These are phyloP conservation scores for Sigmodon hispidus DNA, from an alignment of 2,113 vertebrate genomes.

Conservation along the genomic window DNA sequence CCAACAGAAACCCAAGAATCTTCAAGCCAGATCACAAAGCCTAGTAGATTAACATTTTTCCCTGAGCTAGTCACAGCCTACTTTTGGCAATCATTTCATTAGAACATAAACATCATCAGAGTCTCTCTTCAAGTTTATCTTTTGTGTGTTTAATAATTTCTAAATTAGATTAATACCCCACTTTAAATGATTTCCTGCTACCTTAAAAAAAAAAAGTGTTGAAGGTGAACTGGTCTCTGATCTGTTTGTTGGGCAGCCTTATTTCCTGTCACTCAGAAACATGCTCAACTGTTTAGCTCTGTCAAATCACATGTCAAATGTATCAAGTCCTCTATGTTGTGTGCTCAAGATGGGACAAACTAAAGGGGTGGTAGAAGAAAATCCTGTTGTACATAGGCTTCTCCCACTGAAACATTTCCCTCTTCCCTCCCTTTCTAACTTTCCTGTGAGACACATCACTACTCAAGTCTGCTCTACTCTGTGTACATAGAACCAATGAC, in stretches of 20 bases:
- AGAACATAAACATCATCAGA: background rate
- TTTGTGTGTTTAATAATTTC: background rate
- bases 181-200: background rate
- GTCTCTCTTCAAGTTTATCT: background rate
- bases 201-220: constrained; percentile 17
- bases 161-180: background rate
- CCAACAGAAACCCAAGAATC: background rate
- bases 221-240: background rate
- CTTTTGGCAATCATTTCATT: background rate
- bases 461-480: background rate
- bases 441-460: background rate
- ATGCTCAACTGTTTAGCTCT: background rate
- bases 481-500: background rate
- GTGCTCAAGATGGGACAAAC: no score
- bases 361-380: no score
- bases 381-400: background rate
- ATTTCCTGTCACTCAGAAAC: background rate
- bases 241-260: background rate
- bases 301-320: background rate
- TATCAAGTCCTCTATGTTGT: no score
- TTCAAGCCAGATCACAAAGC: background rate
- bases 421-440: background rate
- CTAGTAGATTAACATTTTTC: background rate
- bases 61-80: background rate
- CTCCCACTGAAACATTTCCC: background rate